phyloP scores from a whole-genome alignment of 2,797 vertebrate species.

The Catharus ustulatus region DNA sequence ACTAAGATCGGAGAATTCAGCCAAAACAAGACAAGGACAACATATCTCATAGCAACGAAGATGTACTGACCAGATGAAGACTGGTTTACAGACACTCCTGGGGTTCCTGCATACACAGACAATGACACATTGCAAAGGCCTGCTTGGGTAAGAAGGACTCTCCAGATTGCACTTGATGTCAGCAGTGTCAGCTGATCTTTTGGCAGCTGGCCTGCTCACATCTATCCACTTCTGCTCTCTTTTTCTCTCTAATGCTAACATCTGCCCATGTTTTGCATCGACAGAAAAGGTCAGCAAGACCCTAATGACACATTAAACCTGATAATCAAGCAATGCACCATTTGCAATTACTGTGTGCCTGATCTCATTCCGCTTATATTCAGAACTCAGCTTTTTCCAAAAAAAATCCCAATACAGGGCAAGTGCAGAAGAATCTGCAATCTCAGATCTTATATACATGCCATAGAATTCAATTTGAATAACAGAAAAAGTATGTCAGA shows the following conservation, averaged over 20 bases:
- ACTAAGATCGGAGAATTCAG: not conserved
- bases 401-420: not conserved
- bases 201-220: not conserved
- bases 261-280: constrained; percentile 10
- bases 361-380: not conserved
- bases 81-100: not conserved
- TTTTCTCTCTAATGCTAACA: constrained; percentile 26
- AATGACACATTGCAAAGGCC: accelerated
- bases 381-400: not conserved
- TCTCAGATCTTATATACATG: not conserved
- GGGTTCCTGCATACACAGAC: not conserved
- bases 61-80: not conserved
- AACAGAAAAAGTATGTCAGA: not conserved
- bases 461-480: not conserved
- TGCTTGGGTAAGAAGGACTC: not conserved
- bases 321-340: not conserved
- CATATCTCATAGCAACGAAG: not conserved
- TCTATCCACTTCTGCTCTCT: constrained; percentile 28
- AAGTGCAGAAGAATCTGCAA: not conserved
- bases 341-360: not conserved
- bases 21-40: not conserved
- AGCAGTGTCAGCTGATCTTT: constrained; percentile 28
- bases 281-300: constrained; percentile 21
- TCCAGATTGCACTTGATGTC: constrained; percentile 38
- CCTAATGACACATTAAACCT: not conserved